Base-by-base conservation (phyloP, 2,888 invertebrate genomes). In the Poecilus cupreus region DNA sequence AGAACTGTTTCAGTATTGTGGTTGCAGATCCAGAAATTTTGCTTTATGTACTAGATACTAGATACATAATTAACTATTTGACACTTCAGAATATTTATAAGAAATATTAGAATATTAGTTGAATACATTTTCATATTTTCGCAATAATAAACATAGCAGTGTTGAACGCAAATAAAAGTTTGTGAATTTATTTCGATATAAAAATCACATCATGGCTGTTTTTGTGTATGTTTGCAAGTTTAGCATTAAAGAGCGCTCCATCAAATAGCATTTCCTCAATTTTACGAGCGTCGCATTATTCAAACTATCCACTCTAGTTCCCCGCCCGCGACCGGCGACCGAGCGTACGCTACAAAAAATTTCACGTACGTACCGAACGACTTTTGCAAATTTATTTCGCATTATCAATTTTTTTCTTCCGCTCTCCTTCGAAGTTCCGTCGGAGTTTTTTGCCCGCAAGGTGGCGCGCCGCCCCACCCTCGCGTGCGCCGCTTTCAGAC, bases 351-450 rank as follows among this genome's bases (percentile, higher is more conserved):
- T 32, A 81, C 81, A 81, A 70, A 78, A 80, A 72, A 80, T 43
- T 68, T 51, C 80, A 74, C 60, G 74, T 75, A 81, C 60, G 51
- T 81, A 75, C 60, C 39, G 32, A 81, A 81, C 81, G 81, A 81
- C 81, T 81, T 81, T 81, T 85, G 86, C 88, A 87, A 89, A 89
- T 89, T 89, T 89, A 89, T 89, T 89, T 89, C 88, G 88, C 89
- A 89, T 89, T 89, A 89, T 89, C 89, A 89, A 86, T 89, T 89
- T 89, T 88, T 88, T 88, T 87, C 85, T 75, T 81, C 86, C 87
- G 87, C 86, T 87, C 87, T 87, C 87, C 88, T 88, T 86, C 86
- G 82, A 84, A 85, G 85, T 85, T 85, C 83, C 82, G 51, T 26
- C 26, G 75, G 76, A 75, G 60, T 82, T 82, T 83, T 83, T 83